Base-by-base conservation (phyloP, 1,140 invertebrate species). In the Paramacrobiotus metropolitanus region DNA sequence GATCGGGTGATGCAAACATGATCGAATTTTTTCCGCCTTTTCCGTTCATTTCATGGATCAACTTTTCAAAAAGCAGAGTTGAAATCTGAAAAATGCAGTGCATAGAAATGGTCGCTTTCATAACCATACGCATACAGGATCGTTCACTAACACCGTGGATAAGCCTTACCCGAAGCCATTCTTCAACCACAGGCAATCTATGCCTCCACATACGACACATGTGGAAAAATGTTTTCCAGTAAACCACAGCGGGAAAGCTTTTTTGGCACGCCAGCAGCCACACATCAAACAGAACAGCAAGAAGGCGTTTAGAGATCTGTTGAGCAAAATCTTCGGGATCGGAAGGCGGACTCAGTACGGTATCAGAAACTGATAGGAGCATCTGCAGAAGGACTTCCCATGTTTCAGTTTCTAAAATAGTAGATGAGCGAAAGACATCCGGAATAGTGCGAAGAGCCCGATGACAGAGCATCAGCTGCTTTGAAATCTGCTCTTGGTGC, bases 161-260 rank as follows among this genome's bases (percentile, higher is more conserved):
- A n/a, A n/a, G n/a, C n/a, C n/a, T n/a, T 21, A 40, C 30, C 29
- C 29, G 21, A 4, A 40, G 21, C 92, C 92, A 97, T 71, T 95
- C 90, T 70, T 89, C 85, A 3, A 94, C 82, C 1, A 97, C 77
- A 44, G 87, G 85, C 55, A 87, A 78, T 63, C 91, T 81, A 75
- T 97, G 92, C 18, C 92, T 77, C 90, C 90, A 95, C 67, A 83
- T 83, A 65, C 85, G 77, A 71, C 88, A 91, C 65, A 89, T 85
- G 73, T 93, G 87, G 67, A 87, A 79, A 62, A 97, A 77, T 1
- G 92, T 95, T 73, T 91, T 89, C 92, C 92, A 96, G 65, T 94
- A 75, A 3, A 88, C 86, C 15, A 92, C 90, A 2, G 88, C 85
- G 18, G 90, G 91, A 75, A 86, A 87, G 71, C 84, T 92, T 61